phyloP scores from a whole-genome alignment of 1,140 invertebrate species.

The Andrena cerasifolii region DNA sequence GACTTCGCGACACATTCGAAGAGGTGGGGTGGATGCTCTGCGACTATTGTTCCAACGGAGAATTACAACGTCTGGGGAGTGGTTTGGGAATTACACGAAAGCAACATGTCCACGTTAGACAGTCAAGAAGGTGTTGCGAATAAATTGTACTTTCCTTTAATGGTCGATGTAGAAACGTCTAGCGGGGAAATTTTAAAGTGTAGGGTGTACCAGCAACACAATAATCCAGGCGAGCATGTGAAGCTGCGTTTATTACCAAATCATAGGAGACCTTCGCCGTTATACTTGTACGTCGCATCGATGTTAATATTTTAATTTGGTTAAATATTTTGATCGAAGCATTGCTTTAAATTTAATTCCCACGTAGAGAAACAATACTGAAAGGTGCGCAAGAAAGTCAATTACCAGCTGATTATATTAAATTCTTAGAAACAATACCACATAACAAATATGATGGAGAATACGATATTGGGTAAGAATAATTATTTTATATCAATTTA shows the following conservation, averaged over 20 bases:
- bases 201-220: slow-evolving; percentile 86
- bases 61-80: slow-evolving; percentile 88
- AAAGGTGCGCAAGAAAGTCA: slow-evolving; percentile 87
- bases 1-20: slow-evolving; percentile 88
- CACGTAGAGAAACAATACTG: slow-evolving; percentile 80
- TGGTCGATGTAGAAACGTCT: slow-evolving; percentile 83
- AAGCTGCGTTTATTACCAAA: slow-evolving; percentile 78
- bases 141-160: slow-evolving; percentile 86
- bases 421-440: slow-evolving; percentile 84
- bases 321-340: background rate
- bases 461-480: slow-evolving; percentile 69
- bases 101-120: slow-evolving; percentile 86
- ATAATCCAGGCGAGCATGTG: slow-evolving; percentile 77
- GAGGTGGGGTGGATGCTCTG: slow-evolving; percentile 88
- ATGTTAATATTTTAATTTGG: slow-evolving; percentile 3
- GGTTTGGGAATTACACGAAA: slow-evolving; percentile 88
- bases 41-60: slow-evolving; percentile 87
- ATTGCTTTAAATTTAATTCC: slow-evolving; percentile 23
- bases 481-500: slow-evolving; percentile 22
- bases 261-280: slow-evolving; percentile 86
- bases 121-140: slow-evolving; percentile 89
- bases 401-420: slow-evolving; percentile 87
- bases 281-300: slow-evolving; percentile 84
- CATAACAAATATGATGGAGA: slow-evolving; percentile 86
- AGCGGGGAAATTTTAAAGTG: slow-evolving; percentile 83